Base-by-base conservation (phyloP, 2,113 vertebrate genomes). In the Sinocyclocheilus anshuiensis region DNA sequence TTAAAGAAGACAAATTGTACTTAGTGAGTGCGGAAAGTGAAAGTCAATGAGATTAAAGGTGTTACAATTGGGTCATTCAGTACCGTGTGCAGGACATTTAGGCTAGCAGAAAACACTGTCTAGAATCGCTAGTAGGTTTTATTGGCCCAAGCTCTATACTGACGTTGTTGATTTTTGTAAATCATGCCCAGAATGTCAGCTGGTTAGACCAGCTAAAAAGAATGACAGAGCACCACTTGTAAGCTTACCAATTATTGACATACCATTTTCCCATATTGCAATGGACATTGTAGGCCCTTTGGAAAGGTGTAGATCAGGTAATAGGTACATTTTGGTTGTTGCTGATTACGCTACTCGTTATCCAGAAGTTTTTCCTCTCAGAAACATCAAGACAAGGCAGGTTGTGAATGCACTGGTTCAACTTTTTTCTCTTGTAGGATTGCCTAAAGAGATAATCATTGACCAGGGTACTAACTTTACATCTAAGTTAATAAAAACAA, bases 351-450 rank as follows among this genome's bases (percentile, higher is more conserved):
- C 39, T 2, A 67, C 24, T 0, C 15, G 24, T 3, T 82, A 48
- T 8, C 80, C 80, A 2, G 80, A 82, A 29, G 61, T 13, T 16
- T 83, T 83, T 33, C 81, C 81, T 3, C 48, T 71, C 16, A 20
- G 18, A 20, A 83, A 71, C 2, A 33, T 72, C 7, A 69, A 83
- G n/a, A 13, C 65, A 16, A 71, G 81, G 4, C 65, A 83, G 15
- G 11, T 69, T 22, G 69, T 55, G 5, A 26, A 36, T 36, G 39
- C 39, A 7, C 6, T 39, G 39, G 39, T 39, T 1, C 39, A 39
- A 39, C 39, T 7, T 6, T 39, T 39, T 39, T 39, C 6, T 39
- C 39, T 1, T 6, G 39, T 39, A 7, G 39, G 39, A 39, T 39
- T 36, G 5, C 36, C 39, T 7, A 39, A 39, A 39, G 39, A 39